A percentile compares a stretch with the other conserved stretches of the same genome.
Conservation (phyloP, 1,140 invertebrate species). For the Streblospio benedicti region DNA sequence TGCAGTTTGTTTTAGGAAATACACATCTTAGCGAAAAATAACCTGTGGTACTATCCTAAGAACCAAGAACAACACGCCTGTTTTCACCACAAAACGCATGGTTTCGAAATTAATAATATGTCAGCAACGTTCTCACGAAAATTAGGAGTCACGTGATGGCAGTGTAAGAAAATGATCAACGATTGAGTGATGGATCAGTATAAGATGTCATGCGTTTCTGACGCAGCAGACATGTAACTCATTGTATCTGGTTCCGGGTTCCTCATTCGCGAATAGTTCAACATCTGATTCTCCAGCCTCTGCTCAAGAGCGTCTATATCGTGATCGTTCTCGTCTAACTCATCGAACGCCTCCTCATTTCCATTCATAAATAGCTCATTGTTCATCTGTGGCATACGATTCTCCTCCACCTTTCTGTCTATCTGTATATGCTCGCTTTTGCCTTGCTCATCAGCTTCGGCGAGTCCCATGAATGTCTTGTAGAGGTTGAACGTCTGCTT, state of each 20-base stretch:
- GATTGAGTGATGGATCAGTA: too few species aligned
- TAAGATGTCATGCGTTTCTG: conserved; percentile 1
- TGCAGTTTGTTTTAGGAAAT: too few species aligned
- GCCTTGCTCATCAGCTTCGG: conserved; percentile 13
- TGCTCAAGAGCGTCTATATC: conserved; percentile 4
- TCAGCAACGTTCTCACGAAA: too few species aligned
- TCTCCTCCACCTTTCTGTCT: conserved; percentile 15
- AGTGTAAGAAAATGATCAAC: too few species aligned
- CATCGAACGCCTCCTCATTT: not conserved
- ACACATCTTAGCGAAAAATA: too few species aligned
- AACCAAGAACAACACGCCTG: too few species aligned
- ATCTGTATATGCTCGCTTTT: conserved; percentile 9
- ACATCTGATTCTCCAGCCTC: not conserved
- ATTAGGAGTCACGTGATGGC: too few species aligned
- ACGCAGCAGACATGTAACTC: conserved; percentile 5
- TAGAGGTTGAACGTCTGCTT: conserved; percentile 22
- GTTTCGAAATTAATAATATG: too few species aligned
- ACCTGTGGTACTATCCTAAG: too few species aligned
- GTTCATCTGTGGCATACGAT: not conserved
- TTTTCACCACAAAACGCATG: too few species aligned
- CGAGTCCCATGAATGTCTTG: conserved; percentile 19
- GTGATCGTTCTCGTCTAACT: not conserved
- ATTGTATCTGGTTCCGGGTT: conserved; percentile 6
- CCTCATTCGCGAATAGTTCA: not conserved
- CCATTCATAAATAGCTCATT: not conserved